Evolutionary conservation across 2,888 invertebrate species (phyloP), one percentile per base, ranked within the genome.

Genomic region (Sussaba pulchella): DNA sequence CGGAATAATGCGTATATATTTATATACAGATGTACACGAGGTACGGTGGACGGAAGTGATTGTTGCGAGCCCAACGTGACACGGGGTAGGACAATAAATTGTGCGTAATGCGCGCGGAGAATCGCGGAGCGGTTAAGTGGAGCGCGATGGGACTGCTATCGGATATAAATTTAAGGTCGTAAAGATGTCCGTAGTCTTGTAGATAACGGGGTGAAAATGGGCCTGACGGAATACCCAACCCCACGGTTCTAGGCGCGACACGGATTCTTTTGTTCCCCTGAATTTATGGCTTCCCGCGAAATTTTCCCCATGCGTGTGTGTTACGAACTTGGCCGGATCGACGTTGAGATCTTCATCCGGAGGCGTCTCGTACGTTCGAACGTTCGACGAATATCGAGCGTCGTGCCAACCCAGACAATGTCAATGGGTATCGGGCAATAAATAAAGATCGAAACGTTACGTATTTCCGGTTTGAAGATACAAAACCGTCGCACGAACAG

Each of bases 141-240:
- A 74, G 79, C 79, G 73, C 74, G 74, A 79, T 74, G 79, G 82
- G 52, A 70, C 63, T 78, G 69, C 83, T 82, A 86, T 86, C 77
- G 85, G 85, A 85, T 89, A 90, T 91, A 91, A 90, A 91, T 91
- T n/a, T 83, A 79, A 50, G 86, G 82, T 89, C 91, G 88, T 91
- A 91, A 91, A 91, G 87, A 91, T 90, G 90, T 91, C 90, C 71
- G 89, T 91, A 90, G 88, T 87, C 90, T 91, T 91, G 90, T 91
- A 86, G 86, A 84, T 89, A 90, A 91, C 88, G 88, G 91, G 90
- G 91, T 91, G 90, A 91, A 91, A 91, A 91, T 90, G 89, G 89
- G 87, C 86, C 87, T 81, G 84, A 83, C 64, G 24, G 73, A 52
- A 54, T 21, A 17, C 9, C n/a, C 19, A 17, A 1, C 50, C 54